Evolutionary conservation across 2,888 invertebrate species (phyloP).

Genomic region (Chloromyia formosa): DNA sequence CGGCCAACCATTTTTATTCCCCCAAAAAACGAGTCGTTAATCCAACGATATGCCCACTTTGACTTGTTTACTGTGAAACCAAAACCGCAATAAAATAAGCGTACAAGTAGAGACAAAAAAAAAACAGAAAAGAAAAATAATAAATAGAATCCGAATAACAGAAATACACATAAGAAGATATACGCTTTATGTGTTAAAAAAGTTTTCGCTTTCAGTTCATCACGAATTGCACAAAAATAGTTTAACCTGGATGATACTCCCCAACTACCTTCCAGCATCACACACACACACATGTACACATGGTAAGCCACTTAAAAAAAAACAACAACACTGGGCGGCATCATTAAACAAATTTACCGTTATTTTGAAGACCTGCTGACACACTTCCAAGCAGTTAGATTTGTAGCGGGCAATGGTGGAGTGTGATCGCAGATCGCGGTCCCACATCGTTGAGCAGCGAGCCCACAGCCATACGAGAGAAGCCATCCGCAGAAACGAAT

Average conservation of each 20-base stretch:
- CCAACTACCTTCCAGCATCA: not conserved
- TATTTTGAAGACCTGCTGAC: constrained; percentile 65
- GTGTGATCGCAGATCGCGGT: constrained; percentile 4
- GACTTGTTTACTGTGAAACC: not conserved
- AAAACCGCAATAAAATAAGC: not conserved
- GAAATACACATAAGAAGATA: constrained; percentile 27
- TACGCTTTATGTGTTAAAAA: constrained; percentile 29
- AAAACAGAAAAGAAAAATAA: constrained; percentile 32
- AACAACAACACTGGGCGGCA: constrained; percentile 49
- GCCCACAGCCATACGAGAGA: not conserved
- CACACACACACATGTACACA: constrained; percentile 8
- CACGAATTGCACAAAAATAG: constrained; percentile 17
- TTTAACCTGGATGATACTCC: constrained; percentile 16
- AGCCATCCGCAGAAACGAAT: too few relatives aligned
- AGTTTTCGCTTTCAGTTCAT: constrained; percentile 49
- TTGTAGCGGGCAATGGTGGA: constrained; percentile 31
- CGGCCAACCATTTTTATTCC: not conserved
- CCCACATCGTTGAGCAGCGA: constrained; percentile 7
- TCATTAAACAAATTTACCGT: constrained; percentile 58
- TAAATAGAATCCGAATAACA: constrained; percentile 33
- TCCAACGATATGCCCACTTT: not conserved
- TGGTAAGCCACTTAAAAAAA: too few relatives aligned
- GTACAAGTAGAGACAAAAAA: too few relatives aligned
- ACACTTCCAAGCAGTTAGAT: constrained; percentile 63
- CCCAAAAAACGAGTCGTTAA: not conserved